Evolutionary conservation across 1,140 invertebrate genomes (phyloP).

Genomic region (Pollicipes pollicipes): DNA sequence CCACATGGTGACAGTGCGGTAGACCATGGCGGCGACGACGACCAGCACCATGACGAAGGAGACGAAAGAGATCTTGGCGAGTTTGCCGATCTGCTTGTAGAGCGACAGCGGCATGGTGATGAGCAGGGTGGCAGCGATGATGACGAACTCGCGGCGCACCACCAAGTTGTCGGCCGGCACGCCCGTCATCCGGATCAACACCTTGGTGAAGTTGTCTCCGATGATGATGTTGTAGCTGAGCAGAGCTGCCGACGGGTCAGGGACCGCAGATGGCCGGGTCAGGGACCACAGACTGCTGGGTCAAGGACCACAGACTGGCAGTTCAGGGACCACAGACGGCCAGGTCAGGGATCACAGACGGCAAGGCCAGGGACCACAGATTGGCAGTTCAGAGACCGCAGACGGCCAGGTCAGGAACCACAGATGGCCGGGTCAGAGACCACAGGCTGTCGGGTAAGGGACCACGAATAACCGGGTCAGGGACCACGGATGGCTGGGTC

Average conservation of each 20-base stretch:
- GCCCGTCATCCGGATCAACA: conserved; percentile 41
- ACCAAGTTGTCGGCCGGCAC: conserved; percentile 35
- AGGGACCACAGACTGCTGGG: no score
- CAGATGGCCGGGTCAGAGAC: no score
- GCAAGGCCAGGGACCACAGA: no score
- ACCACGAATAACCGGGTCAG: no score
- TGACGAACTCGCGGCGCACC: conserved; percentile 52
- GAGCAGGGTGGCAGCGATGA: conserved; percentile 51
- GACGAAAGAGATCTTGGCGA: conserved; percentile 61
- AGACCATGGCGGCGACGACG: conserved; percentile 50
- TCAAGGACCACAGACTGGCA: no score
- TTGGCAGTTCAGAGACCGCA: no score
- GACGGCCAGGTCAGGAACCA: no score
- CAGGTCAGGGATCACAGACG: no score
- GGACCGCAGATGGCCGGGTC: no score
- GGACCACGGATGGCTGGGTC: no score
- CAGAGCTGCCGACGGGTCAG: conserved; percentile 67
- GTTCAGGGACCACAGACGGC: no score
- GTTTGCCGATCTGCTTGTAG: conserved; percentile 51
- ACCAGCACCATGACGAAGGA: conserved; percentile 55
- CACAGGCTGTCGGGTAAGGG: no score
- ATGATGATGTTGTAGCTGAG: conserved; percentile 80
- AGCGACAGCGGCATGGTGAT: conserved; percentile 64
- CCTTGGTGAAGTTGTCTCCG: conserved; percentile 71
- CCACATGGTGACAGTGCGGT: conserved; percentile 35